Base-by-base conservation (phyloP, 2,888 invertebrate genomes). In the Germaria angustata region DNA sequence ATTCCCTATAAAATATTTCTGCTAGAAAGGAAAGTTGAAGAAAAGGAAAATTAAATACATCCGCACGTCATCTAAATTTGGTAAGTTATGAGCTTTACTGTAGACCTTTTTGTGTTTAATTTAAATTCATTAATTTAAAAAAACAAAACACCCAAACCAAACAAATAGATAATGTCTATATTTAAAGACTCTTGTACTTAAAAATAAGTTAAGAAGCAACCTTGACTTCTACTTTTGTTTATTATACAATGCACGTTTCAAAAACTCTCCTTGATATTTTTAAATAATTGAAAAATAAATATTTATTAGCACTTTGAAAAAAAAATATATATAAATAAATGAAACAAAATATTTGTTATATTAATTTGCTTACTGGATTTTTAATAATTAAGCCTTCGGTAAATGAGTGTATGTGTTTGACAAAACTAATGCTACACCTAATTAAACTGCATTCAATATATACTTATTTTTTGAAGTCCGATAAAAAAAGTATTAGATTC, bases 181-280 rank as follows among this genome's bases (percentile, higher is more conserved):
- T 24, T 28, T 5, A 5, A 8, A 39, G 22, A 39, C 15, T 13
- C n/a, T 49, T 36, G 1, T 15, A 51, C 11, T 32, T 22, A 57
- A 41, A 36, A 41, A 7, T 13, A 17, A 15, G 28, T 5, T 46
- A 17, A 24, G 46, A 57, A 57, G 28, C 34, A 36, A 66, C 65
- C 65, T 75, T 75, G 75, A 66, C 65, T 46, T 32, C 24, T 46
- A 49, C 46, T 49, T 65, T 49, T 65, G 13, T 65, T 49, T 46
- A 20, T 8, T 63, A 28, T 32, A 15, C 46, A 46, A 9, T 65
- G 55, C 53, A n/a, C 24, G 11, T n/a, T 22, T 13, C 9, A 39
- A 24, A 39, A n/a, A 59, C 7, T 46, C 17, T 22, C 28, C 32
- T 63, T 65, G 24, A 65, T 46, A 41, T 44, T 63, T 65, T 34